Base-by-base conservation (phyloP, 1,140 invertebrate species). In the Philotrypesis tridentata region DNA sequence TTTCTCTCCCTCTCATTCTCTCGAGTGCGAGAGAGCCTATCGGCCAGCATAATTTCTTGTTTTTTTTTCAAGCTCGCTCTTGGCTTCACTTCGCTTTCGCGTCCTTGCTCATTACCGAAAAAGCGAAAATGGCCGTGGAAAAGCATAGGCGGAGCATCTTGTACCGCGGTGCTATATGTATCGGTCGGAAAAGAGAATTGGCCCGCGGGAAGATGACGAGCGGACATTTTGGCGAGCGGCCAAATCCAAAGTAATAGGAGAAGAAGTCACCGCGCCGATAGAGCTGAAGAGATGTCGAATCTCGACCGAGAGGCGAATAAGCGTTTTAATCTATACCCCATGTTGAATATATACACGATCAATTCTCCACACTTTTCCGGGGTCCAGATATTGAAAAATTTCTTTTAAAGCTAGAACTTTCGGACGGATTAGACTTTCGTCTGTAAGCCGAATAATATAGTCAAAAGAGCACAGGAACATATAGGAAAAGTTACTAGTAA, bases 271-370 rank as follows among this genome's bases (percentile, higher is more conserved):
- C 37, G 68, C 21, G 17, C 27, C 61, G 61, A 25, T 5, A 48
- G 21, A 67, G 7, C 8, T 4, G 21, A 65, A n/a, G n/a, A n/a
- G n/a, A n/a, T n/a, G n/a, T n/a, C n/a, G n/a, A n/a, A n/a, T n/a
- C n/a, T n/a, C n/a, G n/a, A n/a, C n/a, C n/a, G 5, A 23, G 9
- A 23, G 33, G 37, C 60, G 33, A 78, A 68, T 12, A 63, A 76
- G 40, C 70, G 60, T 73, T 85, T 85, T 83, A 84, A 86, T 86
- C 83, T n/a, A n/a, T 43, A 43, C 40, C 17, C 40, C 0, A 43
- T 43, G 40, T 14, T 43, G 17, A 14, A 43, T 43, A 43, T n/a
- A n/a, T n/a, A n/a, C n/a, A n/a, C n/a, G n/a, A n/a, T n/a, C n/a
- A n/a, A n/a, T n/a, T n/a, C n/a, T n/a, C n/a, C n/a, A n/a, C n/a